A percentile compares a stretch with the other conserved stretches of the same genome.
Conservation (phyloP, 2,113 vertebrate genomes). For the Myrmophylax atrothorax region DNA sequence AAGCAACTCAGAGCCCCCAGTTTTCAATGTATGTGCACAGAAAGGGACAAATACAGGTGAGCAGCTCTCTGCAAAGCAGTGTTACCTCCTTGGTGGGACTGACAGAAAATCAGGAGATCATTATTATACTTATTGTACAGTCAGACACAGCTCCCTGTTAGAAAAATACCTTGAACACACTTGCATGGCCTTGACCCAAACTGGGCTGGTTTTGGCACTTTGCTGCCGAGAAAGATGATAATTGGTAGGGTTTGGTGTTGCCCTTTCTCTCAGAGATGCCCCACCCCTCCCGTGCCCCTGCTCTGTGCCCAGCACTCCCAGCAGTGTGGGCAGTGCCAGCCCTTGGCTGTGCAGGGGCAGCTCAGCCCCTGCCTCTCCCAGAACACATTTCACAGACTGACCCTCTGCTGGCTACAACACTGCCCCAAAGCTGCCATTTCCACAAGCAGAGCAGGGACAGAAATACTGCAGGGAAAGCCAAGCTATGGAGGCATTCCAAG, state of each 20-base stretch:
- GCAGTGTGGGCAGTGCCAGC: neutral
- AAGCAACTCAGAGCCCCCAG: rapidly evolving
- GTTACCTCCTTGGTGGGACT: neutral
- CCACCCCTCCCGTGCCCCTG: neutral
- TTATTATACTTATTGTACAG: neutral
- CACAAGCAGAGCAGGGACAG: neutral
- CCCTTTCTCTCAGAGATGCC: neutral
- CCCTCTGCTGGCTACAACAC: neutral
- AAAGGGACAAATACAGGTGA: rapidly evolving
- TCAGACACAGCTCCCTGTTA: neutral
- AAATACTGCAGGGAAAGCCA: neutral
- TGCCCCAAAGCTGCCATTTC: neutral
- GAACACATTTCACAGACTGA: neutral
- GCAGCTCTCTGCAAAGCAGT: neutral
- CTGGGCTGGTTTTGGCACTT: neutral
- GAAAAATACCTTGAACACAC: neutral
- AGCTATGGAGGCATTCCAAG: neutral
- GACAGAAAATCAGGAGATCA: neutral
- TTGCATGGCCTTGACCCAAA: neutral
- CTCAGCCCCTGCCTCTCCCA: no score
- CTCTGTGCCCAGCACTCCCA: rapidly evolving
- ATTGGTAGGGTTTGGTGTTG: neutral
- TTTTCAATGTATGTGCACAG: rapidly evolving
- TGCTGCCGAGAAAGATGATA: neutral
- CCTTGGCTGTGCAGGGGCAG: neutral